These are phyloP conservation scores for Romanogobio albipinnatus DNA, from an alignment of 2,113 vertebrate species.

Conservation along the genomic window DNA sequence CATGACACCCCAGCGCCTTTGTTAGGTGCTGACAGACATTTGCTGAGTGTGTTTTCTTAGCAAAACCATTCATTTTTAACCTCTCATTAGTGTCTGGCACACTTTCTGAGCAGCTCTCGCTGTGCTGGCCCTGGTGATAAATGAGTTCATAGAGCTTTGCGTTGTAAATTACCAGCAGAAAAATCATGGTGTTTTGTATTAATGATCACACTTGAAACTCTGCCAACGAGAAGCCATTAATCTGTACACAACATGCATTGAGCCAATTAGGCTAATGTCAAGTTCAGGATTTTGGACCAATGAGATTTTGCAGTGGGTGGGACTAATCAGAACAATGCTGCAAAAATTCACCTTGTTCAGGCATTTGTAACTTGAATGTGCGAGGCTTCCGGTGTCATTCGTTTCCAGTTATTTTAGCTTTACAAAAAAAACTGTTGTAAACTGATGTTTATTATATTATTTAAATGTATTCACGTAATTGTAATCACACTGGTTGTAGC, in stretches of 20 bases:
- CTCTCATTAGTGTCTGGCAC: slow-evolving; percentile 45
- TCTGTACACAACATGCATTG: neutral
- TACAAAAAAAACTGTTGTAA: too few relatives aligned
- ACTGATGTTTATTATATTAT: too few relatives aligned
- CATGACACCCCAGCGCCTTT: neutral
- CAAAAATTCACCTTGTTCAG: neutral
- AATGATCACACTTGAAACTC: slow-evolving; percentile 11
- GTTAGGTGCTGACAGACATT: slow-evolving; percentile 13
- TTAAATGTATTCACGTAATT: too few relatives aligned
- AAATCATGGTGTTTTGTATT: slow-evolving; percentile 36
- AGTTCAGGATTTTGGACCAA: neutral
- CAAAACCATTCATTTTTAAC: slow-evolving; percentile 23
- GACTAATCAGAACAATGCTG: neutral
- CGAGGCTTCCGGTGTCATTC: too few relatives aligned
- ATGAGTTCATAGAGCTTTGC: slow-evolving; percentile 38
- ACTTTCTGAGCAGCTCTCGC: slow-evolving; percentile 18
- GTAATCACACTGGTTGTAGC: too few relatives aligned
- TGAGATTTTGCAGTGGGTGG: neutral
- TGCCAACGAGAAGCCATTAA: neutral
- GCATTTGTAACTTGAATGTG: neutral
- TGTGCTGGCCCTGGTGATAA: slow-evolving; percentile 42
- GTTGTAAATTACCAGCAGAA: slow-evolving; percentile 42
- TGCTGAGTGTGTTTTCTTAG: slow-evolving; percentile 27
- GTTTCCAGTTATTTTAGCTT: too few relatives aligned
- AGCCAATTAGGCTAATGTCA: neutral